These are phyloP conservation scores for Chymomyza caudatula DNA, from an alignment of 2,888 invertebrate species.

Conservation along the genomic window DNA sequence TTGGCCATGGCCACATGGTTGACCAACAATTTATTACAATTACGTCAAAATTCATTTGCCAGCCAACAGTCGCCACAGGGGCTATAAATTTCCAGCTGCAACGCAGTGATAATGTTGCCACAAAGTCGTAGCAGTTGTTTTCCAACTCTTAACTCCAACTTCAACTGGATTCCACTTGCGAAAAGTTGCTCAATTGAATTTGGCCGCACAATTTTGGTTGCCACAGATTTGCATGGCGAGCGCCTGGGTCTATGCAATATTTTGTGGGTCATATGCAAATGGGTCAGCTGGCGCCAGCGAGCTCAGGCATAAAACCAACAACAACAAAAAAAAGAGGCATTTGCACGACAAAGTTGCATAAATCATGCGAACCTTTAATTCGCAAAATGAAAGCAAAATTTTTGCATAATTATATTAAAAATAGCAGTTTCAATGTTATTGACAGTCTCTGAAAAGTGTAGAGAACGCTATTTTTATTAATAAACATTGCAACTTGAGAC, in stretches of 20 bases:
- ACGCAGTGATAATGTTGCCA: conserved; percentile 60
- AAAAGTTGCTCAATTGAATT: conserved; percentile 55
- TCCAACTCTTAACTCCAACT: background rate
- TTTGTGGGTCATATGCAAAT: conserved; percentile 60
- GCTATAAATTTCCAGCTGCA: conserved; percentile 69
- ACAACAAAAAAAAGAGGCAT: background rate
- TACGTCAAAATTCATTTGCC: conserved; percentile 72
- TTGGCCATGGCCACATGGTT: conserved; percentile 38
- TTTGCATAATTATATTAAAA: background rate
- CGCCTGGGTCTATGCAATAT: conserved; percentile 9
- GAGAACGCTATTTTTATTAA: background rate
- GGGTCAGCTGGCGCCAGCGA: conserved; percentile 43
- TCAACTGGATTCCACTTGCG: conserved; percentile 3
- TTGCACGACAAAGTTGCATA: conserved; percentile 29
- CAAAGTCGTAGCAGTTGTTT: background rate
- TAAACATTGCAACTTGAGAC: background rate
- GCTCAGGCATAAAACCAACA: background rate
- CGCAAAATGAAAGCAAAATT: conserved; percentile 34
- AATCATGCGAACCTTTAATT: conserved; percentile 46
- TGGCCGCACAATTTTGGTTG: conserved; percentile 48
- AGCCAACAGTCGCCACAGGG: conserved; percentile 39
- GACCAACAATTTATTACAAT: conserved; percentile 71
- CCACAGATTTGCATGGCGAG: background rate
- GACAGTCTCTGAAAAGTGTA: conserved; percentile 43
- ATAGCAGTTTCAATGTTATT: background rate